Conservation (phyloP, 37 sponge, comb jelly and placozoan genomes). For the Eunapius fragilis region DNA sequence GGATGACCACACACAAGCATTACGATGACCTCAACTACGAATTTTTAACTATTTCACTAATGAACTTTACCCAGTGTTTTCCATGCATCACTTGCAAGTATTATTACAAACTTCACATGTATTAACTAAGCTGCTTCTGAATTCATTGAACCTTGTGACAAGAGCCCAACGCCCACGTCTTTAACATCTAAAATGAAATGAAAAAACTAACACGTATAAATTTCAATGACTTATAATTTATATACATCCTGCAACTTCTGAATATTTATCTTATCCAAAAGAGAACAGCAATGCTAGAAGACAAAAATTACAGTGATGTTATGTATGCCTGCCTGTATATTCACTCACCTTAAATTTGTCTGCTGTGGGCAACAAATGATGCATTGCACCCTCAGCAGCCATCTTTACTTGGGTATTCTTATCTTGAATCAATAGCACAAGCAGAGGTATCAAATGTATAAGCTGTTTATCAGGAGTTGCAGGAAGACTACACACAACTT, state of each 20-base stretch:
- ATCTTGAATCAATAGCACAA: constrained; percentile 46
- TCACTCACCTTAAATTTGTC: constrained; percentile 2
- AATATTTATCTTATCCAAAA: background rate
- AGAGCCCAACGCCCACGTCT: too few species aligned
- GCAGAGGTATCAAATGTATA: constrained; percentile 16
- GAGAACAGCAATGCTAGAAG: background rate
- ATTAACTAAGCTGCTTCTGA: too few species aligned
- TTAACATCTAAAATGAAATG: background rate
- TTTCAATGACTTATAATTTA: background rate
- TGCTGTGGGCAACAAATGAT: constrained; percentile 9
- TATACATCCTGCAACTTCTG: background rate
- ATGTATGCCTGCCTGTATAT: background rate
- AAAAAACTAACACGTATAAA: background rate
- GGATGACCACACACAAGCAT: too few species aligned
- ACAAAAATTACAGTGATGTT: background rate
- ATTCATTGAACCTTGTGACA: too few species aligned
- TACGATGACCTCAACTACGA: too few species aligned
- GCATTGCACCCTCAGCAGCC: constrained; percentile 45
- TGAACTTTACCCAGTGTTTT: too few species aligned
- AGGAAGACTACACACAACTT: constrained; percentile 35
- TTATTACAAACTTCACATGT: too few species aligned
- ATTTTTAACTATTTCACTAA: too few species aligned
- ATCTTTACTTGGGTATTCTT: constrained; percentile 74
- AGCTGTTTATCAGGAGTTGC: constrained; percentile 29
- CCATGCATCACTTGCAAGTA: too few species aligned